Evolutionary conservation across 2,888 invertebrate genomes (phyloP).

Genomic region (Apotomis turbidana): DNA sequence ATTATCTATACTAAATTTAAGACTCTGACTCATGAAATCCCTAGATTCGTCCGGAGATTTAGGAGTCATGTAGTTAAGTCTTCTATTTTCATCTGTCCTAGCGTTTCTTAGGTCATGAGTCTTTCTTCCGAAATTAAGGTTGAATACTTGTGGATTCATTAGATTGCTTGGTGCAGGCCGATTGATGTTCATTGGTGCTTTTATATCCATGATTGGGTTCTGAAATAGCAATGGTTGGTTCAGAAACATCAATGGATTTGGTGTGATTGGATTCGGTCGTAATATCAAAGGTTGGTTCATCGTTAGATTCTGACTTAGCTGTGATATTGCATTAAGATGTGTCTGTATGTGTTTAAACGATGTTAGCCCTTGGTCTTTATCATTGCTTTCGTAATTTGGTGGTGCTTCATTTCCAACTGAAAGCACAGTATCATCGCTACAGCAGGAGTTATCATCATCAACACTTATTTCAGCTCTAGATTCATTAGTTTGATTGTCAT

Average conservation of each 20-base stretch:
- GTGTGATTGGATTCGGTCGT: constrained; percentile 77
- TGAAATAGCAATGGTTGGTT: constrained; percentile 77
- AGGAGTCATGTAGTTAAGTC: constrained; percentile 60
- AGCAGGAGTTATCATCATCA: constrained; percentile 85
- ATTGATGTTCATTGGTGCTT: constrained; percentile 58
- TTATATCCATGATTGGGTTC: constrained; percentile 71
- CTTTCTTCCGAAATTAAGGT: constrained; percentile 67
- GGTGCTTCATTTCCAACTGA: constrained; percentile 92
- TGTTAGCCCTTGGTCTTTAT: constrained; percentile 72
- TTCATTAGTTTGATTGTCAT: constrained; percentile 59
- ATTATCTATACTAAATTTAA: constrained; percentile 94
- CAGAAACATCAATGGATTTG: constrained; percentile 79
- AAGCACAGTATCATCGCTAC: constrained; percentile 91
- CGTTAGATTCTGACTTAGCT: constrained; percentile 82
- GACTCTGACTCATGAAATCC: constrained; percentile 81
- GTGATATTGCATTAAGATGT: constrained; percentile 87
- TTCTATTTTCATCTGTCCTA: constrained; percentile 68
- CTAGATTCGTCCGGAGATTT: constrained; percentile 74
- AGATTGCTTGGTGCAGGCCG: constrained; percentile 65
- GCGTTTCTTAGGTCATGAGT: constrained; percentile 57
- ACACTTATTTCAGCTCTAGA: constrained; percentile 75
- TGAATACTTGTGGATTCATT: constrained; percentile 64
- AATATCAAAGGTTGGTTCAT: constrained; percentile 74
- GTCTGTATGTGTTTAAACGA: constrained; percentile 87
- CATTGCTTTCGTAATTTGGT: constrained; percentile 59